Base-by-base conservation (phyloP, 1,140 invertebrate species). In the Rhagoletis pomonella region DNA sequence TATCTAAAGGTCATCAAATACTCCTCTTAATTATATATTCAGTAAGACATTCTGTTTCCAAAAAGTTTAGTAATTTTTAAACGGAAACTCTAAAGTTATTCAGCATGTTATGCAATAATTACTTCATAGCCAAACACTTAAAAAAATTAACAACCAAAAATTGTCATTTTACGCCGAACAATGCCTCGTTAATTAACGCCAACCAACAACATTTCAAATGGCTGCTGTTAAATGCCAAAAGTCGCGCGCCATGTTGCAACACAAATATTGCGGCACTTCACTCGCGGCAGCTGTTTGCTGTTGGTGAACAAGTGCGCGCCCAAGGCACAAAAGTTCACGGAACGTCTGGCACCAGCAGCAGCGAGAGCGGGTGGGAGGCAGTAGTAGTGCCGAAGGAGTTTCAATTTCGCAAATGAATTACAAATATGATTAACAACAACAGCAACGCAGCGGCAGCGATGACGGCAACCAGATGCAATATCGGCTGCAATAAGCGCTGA, bases 351-450 rank as follows among this genome's bases (percentile, higher is more conserved):
- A 55, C 17, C 14, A 14, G 73, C 19, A 55, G 6, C 3, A 1
- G 0, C 73, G 17, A 19, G 4, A 42, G n/a, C 29, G 29, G 29
- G 29, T 19, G 44, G 73, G 7, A 17, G 60, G n/a, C 12, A 14
- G 7, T 2, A 14, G 7, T 2, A 0, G 47, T 7, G 50, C 14
- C 47, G n/a, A n/a, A 0, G 73, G 17, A 55, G 47, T 58, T 19
- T 81, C 6, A 81, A 19, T 55, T 55, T 81, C 55, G 44, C 73
- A 81, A 81, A 50, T 55, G 47, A 81, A 81, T 58, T 55, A 81
- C 73, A 81, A 81, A 81, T 81, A 81, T 81, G 47, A 81, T 81
- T 81, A 81, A 17, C 47, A 55, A 81, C 73, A 81, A 50, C 67
- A 44, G 42, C 44, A 81, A 67, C 64, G 6, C 6, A 4, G 29